Base-by-base conservation (phyloP, 2,888 invertebrate species). In the Muscina levida region DNA sequence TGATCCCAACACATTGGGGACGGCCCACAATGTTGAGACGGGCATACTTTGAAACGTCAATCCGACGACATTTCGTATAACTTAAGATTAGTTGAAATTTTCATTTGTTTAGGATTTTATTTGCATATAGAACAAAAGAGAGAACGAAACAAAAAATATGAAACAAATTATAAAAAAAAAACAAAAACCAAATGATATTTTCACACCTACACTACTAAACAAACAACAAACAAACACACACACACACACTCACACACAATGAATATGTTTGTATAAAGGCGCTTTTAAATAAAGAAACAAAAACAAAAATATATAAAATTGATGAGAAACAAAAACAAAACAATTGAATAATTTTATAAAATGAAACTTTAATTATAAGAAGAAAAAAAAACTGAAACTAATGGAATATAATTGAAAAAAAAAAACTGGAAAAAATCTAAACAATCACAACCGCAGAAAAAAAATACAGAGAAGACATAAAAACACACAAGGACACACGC, bases 21-120 rank as follows among this genome's bases (percentile, higher is more conserved):
- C 89, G 68, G 89, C 89, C 84, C 90, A 90, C 84, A 91, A 90
- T 79, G 91, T 90, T 79, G 90, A 91, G 83, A 89, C 90, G 77
- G 90, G 90, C 82, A 87, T 90, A 84, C 90, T 90, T 86, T 90
- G 90, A 90, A 90, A 89, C 85, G 85, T 85, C 85, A 85, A 85
- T 77, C 62, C 83, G 72, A 39, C 42, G 62, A 78, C 82, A 80
- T 85, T 85, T 87, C 85, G 84, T 85, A 85, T 85, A 84, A 86
- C 87, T 88, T 89, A 86, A 89, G 87, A 87, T 87, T 89, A 89
- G 88, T 88, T 88, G 87, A 88, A 81, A 88, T 85, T 82, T 76
- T 79, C 44, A 56, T 82, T 82, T 68, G 57, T 77, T 77, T 53
- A 72, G 67, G 74, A 80, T 77, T 84, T 68, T 84, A 85, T 88